A percentile compares a stretch with the other conserved stretches of the same genome.
These are phyloP conservation scores for Acipenser ruthenus DNA, from an alignment of 2,797 vertebrate genomes.

Conservation along the genomic window DNA sequence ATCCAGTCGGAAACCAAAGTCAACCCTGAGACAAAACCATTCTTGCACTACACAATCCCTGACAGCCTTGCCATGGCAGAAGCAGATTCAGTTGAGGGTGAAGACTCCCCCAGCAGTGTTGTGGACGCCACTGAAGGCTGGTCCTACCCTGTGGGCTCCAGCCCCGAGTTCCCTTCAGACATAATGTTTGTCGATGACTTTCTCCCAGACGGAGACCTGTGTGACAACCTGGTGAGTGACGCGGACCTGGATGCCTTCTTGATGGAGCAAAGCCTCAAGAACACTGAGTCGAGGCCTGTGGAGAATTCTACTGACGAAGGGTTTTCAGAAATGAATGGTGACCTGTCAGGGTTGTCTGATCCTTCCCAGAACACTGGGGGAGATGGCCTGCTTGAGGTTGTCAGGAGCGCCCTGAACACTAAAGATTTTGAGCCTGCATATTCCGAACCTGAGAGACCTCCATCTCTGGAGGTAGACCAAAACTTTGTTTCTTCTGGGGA, in stretches of 20 bases:
- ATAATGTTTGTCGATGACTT: constrained; percentile 37
- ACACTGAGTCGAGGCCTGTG: constrained; percentile 30
- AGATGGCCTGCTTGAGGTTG: not conserved
- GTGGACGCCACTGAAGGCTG: constrained; percentile 19
- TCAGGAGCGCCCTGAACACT: not conserved
- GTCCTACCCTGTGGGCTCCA: constrained; percentile 33
- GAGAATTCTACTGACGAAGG: constrained; percentile 34
- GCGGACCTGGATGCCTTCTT: constrained; percentile 89
- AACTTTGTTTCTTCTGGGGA: not conserved
- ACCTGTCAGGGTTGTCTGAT: constrained; percentile 16
- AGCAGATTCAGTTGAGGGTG: constrained; percentile 30
- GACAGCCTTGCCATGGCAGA: constrained; percentile 21
- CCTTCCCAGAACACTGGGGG: constrained; percentile 7
- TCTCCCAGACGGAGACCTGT: constrained; percentile 66
- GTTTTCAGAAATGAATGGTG: constrained; percentile 31
- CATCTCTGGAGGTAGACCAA: not conserved
- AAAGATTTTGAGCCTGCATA: not conserved
- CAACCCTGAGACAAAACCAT: constrained; percentile 13
- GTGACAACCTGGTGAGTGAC: constrained; percentile 71
- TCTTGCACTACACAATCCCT: constrained; percentile 10
- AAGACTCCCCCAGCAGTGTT: constrained; percentile 18
- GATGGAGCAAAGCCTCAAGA: constrained; percentile 54
- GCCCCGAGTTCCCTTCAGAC: constrained; percentile 42
- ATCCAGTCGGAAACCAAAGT: constrained; percentile 24
- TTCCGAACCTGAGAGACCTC: not conserved